Conservation (phyloP, 2,113 vertebrate genomes). For the Malurus alboscapulatus region DNA sequence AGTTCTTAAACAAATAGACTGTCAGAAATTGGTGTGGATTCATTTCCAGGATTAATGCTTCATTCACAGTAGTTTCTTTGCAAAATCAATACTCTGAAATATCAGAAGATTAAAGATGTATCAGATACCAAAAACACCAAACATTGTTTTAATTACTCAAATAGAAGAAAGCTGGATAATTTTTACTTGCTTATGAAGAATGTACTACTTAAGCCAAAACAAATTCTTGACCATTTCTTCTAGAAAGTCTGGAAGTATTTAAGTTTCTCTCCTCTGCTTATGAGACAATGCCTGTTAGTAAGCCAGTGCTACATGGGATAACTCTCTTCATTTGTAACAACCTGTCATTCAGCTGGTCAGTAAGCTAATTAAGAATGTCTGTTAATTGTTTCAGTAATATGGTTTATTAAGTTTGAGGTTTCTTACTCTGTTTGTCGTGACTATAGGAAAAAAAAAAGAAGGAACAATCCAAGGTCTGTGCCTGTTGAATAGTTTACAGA, state of each 20-base stretch:
- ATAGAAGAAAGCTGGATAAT: slow-evolving; percentile 72
- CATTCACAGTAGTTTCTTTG: slow-evolving; percentile 66
- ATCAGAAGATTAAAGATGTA: slow-evolving; percentile 77
- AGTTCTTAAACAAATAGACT: slow-evolving; percentile 76
- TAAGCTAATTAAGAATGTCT: slow-evolving; percentile 23
- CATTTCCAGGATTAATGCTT: slow-evolving; percentile 68
- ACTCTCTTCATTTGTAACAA: slow-evolving; percentile 39
- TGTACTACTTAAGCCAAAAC: slow-evolving; percentile 77
- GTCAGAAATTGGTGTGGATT: slow-evolving; percentile 71
- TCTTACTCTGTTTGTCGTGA: background rate
- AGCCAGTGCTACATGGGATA: slow-evolving; percentile 49
- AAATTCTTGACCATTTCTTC: slow-evolving; percentile 79
- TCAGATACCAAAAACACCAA: slow-evolving; percentile 70
- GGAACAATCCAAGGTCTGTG: slow-evolving; percentile 34
- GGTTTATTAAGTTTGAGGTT: slow-evolving; percentile 25
- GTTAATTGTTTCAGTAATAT: slow-evolving; percentile 27
- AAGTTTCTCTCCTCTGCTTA: slow-evolving; percentile 67
- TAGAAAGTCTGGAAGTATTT: slow-evolving; percentile 81
- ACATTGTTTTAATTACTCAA: slow-evolving; percentile 78
- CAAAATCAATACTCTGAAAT: slow-evolving; percentile 75
- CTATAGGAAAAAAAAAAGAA: background rate
- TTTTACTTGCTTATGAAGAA: slow-evolving; percentile 74
- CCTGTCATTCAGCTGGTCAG: slow-evolving; percentile 25
- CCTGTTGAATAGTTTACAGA: slow-evolving; percentile 42
- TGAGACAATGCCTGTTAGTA: slow-evolving; percentile 72